Evolutionary conservation across 2,888 invertebrate species (phyloP), one percentile per base, ranked within the genome.

Genomic region (Synanthedon tipuliformis): DNA sequence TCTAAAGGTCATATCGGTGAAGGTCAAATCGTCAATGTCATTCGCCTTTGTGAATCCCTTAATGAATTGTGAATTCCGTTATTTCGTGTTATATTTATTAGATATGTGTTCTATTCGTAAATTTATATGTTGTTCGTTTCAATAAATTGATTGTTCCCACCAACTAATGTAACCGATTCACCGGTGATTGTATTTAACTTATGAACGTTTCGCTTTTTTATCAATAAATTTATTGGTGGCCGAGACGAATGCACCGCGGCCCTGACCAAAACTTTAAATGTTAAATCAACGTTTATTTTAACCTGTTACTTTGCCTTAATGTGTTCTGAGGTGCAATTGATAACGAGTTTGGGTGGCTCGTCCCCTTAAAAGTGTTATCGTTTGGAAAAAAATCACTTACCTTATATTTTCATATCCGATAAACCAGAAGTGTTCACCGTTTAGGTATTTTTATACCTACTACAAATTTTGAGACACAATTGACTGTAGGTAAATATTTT

Each of bases 181-280:
- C 63, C 54, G 59, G 59, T 66, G 57, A 57, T 61, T 56, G 63
- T 69, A 15, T 64, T 72, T 66, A 75, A 78, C 65, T 72, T 80
- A 79, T 81, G 78, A 78, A 68, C 69, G 73, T 79, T 78, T 72
- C 67, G 63, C 59, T 70, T 74, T 50, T 71, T 85, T 83, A 85
- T 83, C 85, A 75, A 71, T 70, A 63, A 72, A 84, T 84, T 83
- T 85, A 84, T 83, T 79, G 79, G 74, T 71, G 72, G 72, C 63
- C 72, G 59, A 64, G 61, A 62, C 61, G 62, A 64, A 69, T 63
- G 66, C 69, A 70, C 68, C 65, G 34, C 34, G 34, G 73, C 72
- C 69, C 75, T 68, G 64, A 62, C 60, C 63, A 69, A 71, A 73
- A 71, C 64, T 73, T 78, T 73, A 69, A 77, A 81, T 71, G 75